These are phyloP conservation scores for Typhlichthys subterraneus DNA, from an alignment of 2,797 vertebrate genomes.

Conservation along the genomic window DNA sequence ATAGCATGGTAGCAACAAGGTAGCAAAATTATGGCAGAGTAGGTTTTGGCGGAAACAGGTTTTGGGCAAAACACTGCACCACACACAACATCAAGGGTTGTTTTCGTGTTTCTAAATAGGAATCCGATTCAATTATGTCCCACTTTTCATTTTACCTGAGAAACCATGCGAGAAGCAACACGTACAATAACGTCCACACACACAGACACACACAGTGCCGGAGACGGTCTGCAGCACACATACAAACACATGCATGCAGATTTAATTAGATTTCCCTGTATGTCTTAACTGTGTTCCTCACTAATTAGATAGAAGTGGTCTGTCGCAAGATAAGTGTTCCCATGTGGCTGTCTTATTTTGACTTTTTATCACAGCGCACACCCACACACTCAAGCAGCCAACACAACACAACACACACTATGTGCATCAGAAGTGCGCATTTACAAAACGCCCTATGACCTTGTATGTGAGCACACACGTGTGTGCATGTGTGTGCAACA, in stretches of 20 bases:
- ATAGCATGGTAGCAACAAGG: conserved; percentile 43
- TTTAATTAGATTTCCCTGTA: conserved; percentile 69
- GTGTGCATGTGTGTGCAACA: background rate
- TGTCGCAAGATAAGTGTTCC: conserved; percentile 75
- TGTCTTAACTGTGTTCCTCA: conserved; percentile 63
- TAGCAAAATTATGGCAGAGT: conserved; percentile 1
- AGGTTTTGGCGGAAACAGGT: too few species aligned
- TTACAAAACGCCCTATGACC: too few species aligned
- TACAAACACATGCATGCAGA: conserved; percentile 20
- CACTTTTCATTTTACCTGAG: conserved; percentile 31
- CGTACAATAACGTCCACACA: conserved; percentile 11
- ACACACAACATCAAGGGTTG: background rate
- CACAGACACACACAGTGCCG: conserved; percentile 47
- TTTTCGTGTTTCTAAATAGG: background rate
- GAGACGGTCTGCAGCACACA: conserved; percentile 3
- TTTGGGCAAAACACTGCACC: background rate
- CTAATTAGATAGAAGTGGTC: conserved; percentile 82
- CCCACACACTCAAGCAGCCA: conserved; percentile 18
- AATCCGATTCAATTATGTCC: too few species aligned
- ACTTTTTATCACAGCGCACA: conserved; percentile 56
- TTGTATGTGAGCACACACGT: too few species aligned
- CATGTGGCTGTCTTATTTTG: conserved; percentile 74
- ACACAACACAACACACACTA: background rate
- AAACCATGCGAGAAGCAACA: conserved; percentile 35
- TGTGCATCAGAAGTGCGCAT: background rate